Percentiles rank a stretch among this genome's conserved stretches.
These are phyloP conservation scores for Ditula angustiorana DNA, from an alignment of 2,888 invertebrate genomes.

Conservation along the genomic window DNA sequence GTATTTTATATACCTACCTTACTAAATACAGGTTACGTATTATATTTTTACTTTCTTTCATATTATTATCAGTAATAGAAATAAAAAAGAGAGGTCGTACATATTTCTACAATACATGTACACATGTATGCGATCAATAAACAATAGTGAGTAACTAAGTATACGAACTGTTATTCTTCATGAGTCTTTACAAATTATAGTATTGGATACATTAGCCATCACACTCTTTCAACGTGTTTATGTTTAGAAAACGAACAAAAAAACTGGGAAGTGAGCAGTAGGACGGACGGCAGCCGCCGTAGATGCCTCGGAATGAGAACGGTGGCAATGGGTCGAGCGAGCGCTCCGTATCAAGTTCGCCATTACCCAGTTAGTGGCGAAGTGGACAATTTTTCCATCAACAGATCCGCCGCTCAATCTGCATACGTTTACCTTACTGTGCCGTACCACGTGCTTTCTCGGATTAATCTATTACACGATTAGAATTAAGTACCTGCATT, in stretches of 20 bases:
- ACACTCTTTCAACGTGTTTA: slow-evolving; percentile 10
- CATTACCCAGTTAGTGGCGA: slow-evolving; percentile 77
- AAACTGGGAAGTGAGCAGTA: slow-evolving; percentile 6
- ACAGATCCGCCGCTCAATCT: slow-evolving; percentile 62
- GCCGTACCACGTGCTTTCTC: slow-evolving; percentile 53
- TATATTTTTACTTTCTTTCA: not conserved
- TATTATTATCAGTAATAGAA: too few species aligned
- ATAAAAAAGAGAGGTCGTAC: too few species aligned
- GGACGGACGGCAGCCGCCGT: slow-evolving; percentile 13
- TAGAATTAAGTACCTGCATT: not conserved
- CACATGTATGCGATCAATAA: too few species aligned
- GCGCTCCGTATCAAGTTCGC: slow-evolving; percentile 67
- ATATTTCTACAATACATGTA: too few species aligned
- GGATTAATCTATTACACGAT: slow-evolving; percentile 19
- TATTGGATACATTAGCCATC: too few species aligned
- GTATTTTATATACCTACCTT: too few species aligned
- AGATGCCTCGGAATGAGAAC: slow-evolving; percentile 51
- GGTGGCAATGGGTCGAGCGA: slow-evolving; percentile 60
- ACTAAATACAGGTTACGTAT: too few species aligned
- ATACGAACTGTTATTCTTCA: not conserved
- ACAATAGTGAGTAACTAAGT: not conserved
- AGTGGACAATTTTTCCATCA: slow-evolving; percentile 77
- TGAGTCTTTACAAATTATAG: not conserved
- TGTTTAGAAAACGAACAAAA: slow-evolving; percentile 19
- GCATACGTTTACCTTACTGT: slow-evolving; percentile 58